Percentiles rank a stretch among this genome's conserved stretches.
phyloP scores from a whole-genome alignment of 1,140 invertebrate species.

The Halictus rubicundus region DNA sequence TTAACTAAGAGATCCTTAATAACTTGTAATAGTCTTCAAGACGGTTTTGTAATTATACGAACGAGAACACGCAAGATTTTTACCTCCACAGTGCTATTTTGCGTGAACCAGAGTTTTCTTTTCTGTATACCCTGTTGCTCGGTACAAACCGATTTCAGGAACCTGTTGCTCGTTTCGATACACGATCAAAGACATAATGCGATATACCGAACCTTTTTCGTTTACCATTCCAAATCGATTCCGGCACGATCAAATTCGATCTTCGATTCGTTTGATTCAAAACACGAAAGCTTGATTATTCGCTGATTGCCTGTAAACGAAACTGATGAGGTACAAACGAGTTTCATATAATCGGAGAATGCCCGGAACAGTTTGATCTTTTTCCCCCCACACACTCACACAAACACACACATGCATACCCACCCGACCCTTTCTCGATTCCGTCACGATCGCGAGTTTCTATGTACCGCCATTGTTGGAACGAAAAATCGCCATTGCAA shows the following conservation, averaged over 20 bases:
- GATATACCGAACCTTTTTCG: not conserved
- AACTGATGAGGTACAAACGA: slow-evolving; percentile 19
- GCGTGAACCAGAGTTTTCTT: not conserved
- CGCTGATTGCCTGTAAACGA: not conserved
- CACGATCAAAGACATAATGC: not conserved
- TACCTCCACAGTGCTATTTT: slow-evolving; percentile 10
- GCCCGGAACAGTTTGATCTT: not conserved
- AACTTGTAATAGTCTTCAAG: slow-evolving; percentile 20
- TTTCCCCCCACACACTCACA: not conserved
- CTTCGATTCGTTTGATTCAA: not conserved
- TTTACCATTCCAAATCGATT: slow-evolving; percentile 10
- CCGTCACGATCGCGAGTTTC: not conserved
- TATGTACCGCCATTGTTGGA: not conserved
- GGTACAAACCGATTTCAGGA: not conserved
- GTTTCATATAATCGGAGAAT: not conserved
- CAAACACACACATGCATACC: too few species aligned
- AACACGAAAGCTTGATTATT: not conserved
- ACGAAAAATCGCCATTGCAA: not conserved
- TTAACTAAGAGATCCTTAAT: slow-evolving; percentile 7
- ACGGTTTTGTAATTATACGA: slow-evolving; percentile 33
- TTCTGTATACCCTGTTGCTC: not conserved
- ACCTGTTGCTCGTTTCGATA: too few species aligned
- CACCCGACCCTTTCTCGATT: not conserved
- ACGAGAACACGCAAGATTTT: slow-evolving; percentile 6
- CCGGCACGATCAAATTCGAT: not conserved